These are phyloP conservation scores for Hypomecis punctinalis DNA, from an alignment of 2,888 invertebrate genomes.

Conservation along the genomic window DNA sequence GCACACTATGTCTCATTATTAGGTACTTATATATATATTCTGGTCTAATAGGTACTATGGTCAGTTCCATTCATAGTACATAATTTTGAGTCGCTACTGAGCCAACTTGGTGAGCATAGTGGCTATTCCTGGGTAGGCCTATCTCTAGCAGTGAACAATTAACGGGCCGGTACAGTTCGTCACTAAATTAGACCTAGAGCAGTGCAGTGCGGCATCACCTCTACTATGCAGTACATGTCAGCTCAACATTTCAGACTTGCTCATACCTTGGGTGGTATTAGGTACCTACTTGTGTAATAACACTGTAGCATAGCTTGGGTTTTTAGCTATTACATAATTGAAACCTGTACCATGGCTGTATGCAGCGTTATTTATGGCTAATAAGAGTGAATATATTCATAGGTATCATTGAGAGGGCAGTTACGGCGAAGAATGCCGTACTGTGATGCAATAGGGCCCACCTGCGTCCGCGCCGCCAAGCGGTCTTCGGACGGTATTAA, in stretches of 20 bases:
- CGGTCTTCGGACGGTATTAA: conserved; percentile 60
- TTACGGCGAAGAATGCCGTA: conserved; percentile 59
- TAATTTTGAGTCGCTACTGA: too few relatives aligned
- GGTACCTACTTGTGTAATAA: background rate
- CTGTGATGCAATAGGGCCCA: conserved; percentile 67
- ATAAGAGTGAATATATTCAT: conserved; percentile 40
- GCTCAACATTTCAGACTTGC: background rate
- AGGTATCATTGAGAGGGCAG: conserved; percentile 32
- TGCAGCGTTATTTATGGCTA: conserved; percentile 32
- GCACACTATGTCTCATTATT: too few relatives aligned
- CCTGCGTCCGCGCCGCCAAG: conserved; percentile 72
- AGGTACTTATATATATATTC: too few relatives aligned
- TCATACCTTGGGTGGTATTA: conserved; percentile 5
- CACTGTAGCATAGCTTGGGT: background rate
- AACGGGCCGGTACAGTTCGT: too few relatives aligned
- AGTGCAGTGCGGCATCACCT: too few relatives aligned
- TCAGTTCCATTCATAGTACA: too few relatives aligned
- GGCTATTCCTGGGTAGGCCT: too few relatives aligned
- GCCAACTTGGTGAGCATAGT: too few relatives aligned
- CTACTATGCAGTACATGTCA: too few relatives aligned
- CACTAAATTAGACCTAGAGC: too few relatives aligned
- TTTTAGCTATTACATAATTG: conserved; percentile 12
- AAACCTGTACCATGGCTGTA: conserved; percentile 7
- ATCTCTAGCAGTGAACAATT: too few relatives aligned
- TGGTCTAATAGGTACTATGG: too few relatives aligned